Conservation (phyloP, 2,113 vertebrate species). For the Acanthisitta chloris region DNA sequence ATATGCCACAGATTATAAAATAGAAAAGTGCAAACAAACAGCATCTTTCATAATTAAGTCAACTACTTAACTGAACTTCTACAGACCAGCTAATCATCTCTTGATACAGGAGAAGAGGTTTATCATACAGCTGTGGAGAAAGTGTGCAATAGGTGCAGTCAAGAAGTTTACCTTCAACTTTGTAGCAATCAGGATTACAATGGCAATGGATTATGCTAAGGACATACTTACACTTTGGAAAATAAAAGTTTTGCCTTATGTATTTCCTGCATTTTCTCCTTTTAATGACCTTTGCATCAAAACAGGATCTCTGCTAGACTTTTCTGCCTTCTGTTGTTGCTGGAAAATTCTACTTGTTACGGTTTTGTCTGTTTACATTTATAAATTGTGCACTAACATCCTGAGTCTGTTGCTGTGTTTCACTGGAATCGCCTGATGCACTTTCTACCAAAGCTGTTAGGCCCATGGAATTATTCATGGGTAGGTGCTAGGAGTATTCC, state of each 20-base stretch:
- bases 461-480: not conserved
- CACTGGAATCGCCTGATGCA: not conserved
- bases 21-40: conserved; percentile 1
- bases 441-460: not conserved
- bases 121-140: conserved; percentile 20
- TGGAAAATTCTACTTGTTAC: not conserved
- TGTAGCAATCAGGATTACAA: conserved; percentile 16
- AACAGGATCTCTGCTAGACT: not conserved
- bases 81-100: conserved; percentile 13
- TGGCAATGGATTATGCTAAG: not conserved
- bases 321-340: not conserved
- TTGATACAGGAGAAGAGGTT: conserved; percentile 29
- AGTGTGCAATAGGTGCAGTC: conserved; percentile 60
- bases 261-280: not conserved
- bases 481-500: not conserved
- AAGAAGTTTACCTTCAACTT: conserved; percentile 39
- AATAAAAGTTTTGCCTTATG: not conserved
- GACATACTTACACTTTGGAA: not conserved
- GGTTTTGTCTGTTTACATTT: not conserved
- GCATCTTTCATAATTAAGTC: not conserved
- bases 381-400: not conserved
- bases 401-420: not conserved
- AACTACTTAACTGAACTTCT: conserved; percentile 6
- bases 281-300: not conserved
- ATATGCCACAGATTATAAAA: conserved; percentile 84